phyloP scores from a whole-genome alignment of 1,140 invertebrate species.

The Wasmannia auropunctata region DNA sequence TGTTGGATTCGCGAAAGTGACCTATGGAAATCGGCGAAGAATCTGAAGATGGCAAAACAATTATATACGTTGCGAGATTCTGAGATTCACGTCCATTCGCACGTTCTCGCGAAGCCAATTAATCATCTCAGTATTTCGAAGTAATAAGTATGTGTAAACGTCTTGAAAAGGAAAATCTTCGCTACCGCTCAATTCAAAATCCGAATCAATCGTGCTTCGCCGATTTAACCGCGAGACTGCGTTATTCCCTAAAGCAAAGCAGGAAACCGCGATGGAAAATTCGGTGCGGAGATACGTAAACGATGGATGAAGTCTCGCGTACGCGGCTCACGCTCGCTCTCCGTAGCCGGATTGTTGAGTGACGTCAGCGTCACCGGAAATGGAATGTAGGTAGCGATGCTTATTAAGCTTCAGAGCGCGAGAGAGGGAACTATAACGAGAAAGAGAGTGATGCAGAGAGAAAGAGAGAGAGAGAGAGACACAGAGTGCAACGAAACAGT shows the following conservation, averaged over 20 bases:
- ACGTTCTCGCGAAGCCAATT: neutral
- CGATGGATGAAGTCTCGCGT: conserved; percentile 46
- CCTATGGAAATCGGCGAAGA: neutral
- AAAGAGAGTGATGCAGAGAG: conserved; percentile 4
- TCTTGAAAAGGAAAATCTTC: neutral
- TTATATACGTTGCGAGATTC: neutral
- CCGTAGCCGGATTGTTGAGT: conserved; percentile 79
- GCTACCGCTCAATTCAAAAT: neutral
- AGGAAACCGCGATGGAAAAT: neutral
- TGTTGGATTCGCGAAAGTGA: conserved; percentile 9
- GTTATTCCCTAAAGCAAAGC: neutral
- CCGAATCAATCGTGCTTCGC: neutral
- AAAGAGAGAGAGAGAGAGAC: conserved; percentile 49
- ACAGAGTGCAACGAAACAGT: conserved; percentile 43
- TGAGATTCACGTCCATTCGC: neutral
- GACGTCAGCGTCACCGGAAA: conserved; percentile 85
- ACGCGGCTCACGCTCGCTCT: conserved; percentile 73
- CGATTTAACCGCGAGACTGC: neutral
- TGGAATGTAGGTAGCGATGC: conserved; percentile 85
- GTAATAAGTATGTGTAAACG: neutral
- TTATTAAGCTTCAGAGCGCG: conserved; percentile 81
- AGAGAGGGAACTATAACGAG: conserved; percentile 9
- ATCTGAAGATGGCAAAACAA: neutral
- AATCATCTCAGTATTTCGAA: neutral
- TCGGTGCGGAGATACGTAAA: conserved; percentile 60